Evolutionary conservation across 2,888 invertebrate genomes (phyloP).

Genomic region (Drosophila nr. perissopoda): DNA sequence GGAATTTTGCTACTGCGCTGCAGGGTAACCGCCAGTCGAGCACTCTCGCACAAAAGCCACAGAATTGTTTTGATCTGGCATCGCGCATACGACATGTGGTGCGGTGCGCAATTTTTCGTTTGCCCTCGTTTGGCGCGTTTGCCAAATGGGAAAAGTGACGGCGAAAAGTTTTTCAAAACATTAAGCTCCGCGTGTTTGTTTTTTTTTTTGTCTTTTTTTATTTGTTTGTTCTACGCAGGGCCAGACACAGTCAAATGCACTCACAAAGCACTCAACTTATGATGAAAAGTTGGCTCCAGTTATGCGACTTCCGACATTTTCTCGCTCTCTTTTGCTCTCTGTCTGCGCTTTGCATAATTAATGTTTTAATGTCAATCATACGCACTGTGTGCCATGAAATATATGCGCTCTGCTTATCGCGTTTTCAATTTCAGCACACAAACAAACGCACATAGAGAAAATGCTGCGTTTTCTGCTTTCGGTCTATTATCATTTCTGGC

Average conservation of each 20-base stretch:
- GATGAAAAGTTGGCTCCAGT: slow-evolving; percentile 42
- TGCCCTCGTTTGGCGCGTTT: slow-evolving; percentile 36
- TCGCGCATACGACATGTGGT: slow-evolving; percentile 56
- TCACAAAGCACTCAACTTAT: slow-evolving; percentile 39
- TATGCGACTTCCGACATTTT: slow-evolving; percentile 19
- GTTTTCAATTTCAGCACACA: slow-evolving; percentile 53
- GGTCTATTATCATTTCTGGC: slow-evolving; percentile 8
- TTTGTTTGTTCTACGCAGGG: neutral
- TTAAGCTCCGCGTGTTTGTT: slow-evolving; percentile 20
- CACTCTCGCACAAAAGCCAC: neutral
- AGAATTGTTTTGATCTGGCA: slow-evolving; percentile 23
- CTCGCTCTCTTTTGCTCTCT: slow-evolving; percentile 10
- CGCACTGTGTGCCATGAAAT: slow-evolving; percentile 76
- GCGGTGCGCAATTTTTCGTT: slow-evolving; percentile 32
- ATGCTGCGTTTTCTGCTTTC: slow-evolving; percentile 4
- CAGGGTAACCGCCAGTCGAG: neutral
- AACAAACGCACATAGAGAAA: neutral
- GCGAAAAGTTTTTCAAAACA: slow-evolving; percentile 42
- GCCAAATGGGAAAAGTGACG: slow-evolving; percentile 51
- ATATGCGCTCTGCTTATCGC: slow-evolving; percentile 65
- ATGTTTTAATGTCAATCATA: slow-evolving; percentile 79
- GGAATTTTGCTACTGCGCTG: too few species aligned
- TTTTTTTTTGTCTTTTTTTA: neutral
- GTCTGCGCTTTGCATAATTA: slow-evolving; percentile 71
- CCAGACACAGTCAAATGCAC: slow-evolving; percentile 30